Conservation (phyloP, 2,113 vertebrate genomes). For the Alligator sinensis region DNA sequence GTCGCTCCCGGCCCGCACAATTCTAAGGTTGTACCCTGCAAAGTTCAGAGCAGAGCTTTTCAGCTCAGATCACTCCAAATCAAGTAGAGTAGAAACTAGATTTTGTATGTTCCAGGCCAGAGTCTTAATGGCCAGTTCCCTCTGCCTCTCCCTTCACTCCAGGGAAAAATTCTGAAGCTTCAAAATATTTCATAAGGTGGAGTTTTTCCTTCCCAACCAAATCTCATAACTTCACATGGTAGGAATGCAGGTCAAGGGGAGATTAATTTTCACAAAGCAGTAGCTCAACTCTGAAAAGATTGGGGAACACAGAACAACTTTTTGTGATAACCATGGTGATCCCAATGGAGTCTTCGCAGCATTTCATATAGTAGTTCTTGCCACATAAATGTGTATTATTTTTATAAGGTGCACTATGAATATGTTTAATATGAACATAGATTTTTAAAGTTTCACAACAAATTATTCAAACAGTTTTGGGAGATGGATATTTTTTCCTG, state of each 20-base stretch:
- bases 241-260: background rate
- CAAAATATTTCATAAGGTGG: too few species aligned
- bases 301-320: background rate
- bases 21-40: too few species aligned
- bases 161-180: too few species aligned
- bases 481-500: background rate
- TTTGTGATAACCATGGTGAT: background rate
- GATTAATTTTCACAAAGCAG: background rate
- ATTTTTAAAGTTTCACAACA: background rate
- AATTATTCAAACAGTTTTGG: background rate
- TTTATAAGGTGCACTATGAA: background rate
- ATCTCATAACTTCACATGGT: background rate
- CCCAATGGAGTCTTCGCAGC: background rate
- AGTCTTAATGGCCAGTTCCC: too few species aligned
- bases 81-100: too few species aligned
- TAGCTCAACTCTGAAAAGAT: background rate
- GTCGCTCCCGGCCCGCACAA: too few species aligned
- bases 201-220: background rate
- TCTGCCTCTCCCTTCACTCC: too few species aligned
- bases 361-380: background rate
- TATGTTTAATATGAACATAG: background rate
- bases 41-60: too few species aligned
- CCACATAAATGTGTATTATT: rapidly evolving
- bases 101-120: too few species aligned
- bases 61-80: too few species aligned